Percentiles rank a stretch among this genome's conserved stretches.
phyloP scores from a whole-genome alignment of 2,888 invertebrate species.

The Latrodectus elegans region DNA sequence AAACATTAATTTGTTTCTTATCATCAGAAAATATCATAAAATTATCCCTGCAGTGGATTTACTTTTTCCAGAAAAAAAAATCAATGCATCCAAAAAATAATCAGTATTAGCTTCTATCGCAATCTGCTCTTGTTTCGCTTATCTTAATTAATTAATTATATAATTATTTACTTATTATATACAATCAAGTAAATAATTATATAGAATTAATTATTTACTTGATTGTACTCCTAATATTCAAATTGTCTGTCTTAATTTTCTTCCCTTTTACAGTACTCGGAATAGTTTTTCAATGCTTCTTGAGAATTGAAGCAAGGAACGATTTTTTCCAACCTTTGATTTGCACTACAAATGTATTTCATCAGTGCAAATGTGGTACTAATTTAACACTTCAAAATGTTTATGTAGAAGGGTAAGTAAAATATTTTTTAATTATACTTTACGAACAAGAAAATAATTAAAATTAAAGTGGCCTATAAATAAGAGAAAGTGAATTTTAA shows the following conservation, averaged over 20 bases:
- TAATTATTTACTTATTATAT: not conserved
- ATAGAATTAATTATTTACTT: too few species aligned
- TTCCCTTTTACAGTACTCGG: not conserved
- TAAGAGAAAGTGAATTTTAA: too few species aligned
- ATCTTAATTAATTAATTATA: not conserved
- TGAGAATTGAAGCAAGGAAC: not conserved
- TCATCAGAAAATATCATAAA: too few species aligned
- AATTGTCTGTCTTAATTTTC: not conserved
- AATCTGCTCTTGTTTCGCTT: not conserved
- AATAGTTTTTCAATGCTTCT: not conserved
- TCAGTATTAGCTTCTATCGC: too few species aligned
- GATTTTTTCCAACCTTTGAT: not conserved
- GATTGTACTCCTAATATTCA: not conserved
- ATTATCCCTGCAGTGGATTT: too few species aligned
- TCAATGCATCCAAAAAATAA: too few species aligned
- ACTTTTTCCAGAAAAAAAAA: too few species aligned
- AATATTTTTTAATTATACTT: too few species aligned
- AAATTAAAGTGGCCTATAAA: too few species aligned
- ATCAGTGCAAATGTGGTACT: slow-evolving; percentile 4
- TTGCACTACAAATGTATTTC: not conserved
- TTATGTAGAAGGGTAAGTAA: slow-evolving; percentile 8
- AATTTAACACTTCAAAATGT: not conserved
- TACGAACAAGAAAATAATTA: too few species aligned
- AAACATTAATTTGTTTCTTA: too few species aligned
- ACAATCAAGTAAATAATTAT: too few species aligned